Conservation (phyloP, 1,140 invertebrate species). For the Rhopalosiphum padi region DNA sequence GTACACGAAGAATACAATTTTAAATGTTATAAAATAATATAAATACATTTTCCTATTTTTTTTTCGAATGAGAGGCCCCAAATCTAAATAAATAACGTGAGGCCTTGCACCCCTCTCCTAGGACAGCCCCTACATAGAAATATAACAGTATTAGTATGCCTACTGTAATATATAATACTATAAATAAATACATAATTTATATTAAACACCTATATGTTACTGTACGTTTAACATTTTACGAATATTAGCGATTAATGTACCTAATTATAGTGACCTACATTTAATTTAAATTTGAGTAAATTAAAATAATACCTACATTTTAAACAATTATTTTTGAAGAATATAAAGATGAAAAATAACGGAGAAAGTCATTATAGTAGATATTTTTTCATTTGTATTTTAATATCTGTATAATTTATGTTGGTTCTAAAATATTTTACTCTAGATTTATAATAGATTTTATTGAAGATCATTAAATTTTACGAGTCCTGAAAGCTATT, state of each 20-base stretch:
- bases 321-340: not conserved
- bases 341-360: not conserved
- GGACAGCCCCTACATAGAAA: too few relatives aligned
- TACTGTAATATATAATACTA: too few relatives aligned
- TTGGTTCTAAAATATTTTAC: not conserved
- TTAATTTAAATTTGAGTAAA: not conserved
- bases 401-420: not conserved
- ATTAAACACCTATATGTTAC: not conserved
- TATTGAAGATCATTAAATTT: not conserved
- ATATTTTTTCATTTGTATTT: not conserved
- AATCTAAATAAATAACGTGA: too few relatives aligned
- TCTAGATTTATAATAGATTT: not conserved
- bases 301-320: not conserved
- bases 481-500: not conserved
- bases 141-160: too few relatives aligned
- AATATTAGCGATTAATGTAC: not conserved
- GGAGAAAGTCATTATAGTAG: not conserved
- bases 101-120: too few relatives aligned
- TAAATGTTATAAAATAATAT: too few relatives aligned
- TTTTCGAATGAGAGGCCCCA: too few relatives aligned
- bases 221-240: not conserved
- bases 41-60: too few relatives aligned
- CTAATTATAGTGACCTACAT: not conserved
- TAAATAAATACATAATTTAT: not conserved
- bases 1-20: too few relatives aligned